Conservation (phyloP, 2,888 invertebrate genomes). For the Muschampia plurimacula region DNA sequence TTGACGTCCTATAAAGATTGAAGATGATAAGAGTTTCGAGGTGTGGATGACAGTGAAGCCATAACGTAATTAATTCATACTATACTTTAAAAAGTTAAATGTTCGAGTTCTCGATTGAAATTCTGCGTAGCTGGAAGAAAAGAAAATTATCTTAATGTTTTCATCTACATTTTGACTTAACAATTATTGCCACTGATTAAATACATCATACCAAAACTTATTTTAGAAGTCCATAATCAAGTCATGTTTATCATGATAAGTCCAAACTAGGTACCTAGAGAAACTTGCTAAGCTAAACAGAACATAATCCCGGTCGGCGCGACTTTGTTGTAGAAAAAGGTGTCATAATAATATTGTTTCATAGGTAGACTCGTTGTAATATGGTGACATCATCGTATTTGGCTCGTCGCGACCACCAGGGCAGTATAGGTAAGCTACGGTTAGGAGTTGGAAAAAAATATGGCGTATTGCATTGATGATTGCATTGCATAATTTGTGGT, state of each 20-base stretch:
- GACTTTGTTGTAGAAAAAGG: constrained; percentile 38
- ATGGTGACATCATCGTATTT: constrained; percentile 70
- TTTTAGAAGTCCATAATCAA: neutral
- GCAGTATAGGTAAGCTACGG: constrained; percentile 60
- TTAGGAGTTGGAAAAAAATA: constrained; percentile 47
- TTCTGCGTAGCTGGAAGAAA: no score
- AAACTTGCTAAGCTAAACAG: constrained; percentile 37
- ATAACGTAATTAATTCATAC: neutral
- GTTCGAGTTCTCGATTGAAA: no score
- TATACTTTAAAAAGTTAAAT: no score
- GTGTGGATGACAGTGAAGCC: neutral
- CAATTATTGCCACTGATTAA: neutral
- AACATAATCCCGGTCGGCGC: constrained; percentile 34
- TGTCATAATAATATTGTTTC: constrained; percentile 17
- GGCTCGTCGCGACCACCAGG: constrained; percentile 67
- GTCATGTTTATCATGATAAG: neutral
- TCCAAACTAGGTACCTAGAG: constrained; percentile 10
- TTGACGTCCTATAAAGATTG: constrained; percentile 15
- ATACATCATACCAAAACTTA: neutral
- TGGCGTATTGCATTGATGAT: neutral
- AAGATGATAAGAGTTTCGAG: neutral
- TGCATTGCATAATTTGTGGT: neutral
- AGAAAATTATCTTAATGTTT: no score
- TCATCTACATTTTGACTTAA: neutral
- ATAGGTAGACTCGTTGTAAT: constrained; percentile 48